phyloP scores from a whole-genome alignment of 2,888 invertebrate species.

The Parascotia fuliginaria region DNA sequence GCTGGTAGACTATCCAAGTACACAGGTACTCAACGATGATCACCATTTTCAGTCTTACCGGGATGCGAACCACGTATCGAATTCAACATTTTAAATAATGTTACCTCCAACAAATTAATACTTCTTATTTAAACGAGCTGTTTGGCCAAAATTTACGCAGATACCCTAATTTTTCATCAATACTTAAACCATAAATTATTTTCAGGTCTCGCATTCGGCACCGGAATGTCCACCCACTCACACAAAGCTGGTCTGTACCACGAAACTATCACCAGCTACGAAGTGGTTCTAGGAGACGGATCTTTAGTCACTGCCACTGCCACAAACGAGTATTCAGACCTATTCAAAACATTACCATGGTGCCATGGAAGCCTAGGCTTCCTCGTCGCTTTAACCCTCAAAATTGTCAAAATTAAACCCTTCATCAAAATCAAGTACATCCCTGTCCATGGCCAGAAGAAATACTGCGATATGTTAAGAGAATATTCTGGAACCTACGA shows the following conservation, averaged over 20 bases:
- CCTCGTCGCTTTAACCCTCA: constrained; percentile 87
- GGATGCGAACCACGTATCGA: no score
- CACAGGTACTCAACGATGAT: no score
- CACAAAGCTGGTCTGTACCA: constrained; percentile 90
- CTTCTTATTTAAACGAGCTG: no score
- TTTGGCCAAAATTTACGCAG: no score
- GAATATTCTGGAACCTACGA: constrained; percentile 86
- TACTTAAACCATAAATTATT: constrained; percentile 13
- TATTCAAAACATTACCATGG: constrained; percentile 88
- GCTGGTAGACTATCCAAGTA: no score
- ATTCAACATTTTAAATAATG: no score
- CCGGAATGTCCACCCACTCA: constrained; percentile 91
- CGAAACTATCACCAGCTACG: constrained; percentile 88
- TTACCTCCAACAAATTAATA: no score
- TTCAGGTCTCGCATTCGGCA: constrained; percentile 87
- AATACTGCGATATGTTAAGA: constrained; percentile 87
- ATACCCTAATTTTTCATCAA: no score
- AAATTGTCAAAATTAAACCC: constrained; percentile 87
- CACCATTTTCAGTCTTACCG: no score
- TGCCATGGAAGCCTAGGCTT: constrained; percentile 89
- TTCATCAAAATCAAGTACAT: constrained; percentile 88
- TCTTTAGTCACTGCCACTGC: constrained; percentile 84
- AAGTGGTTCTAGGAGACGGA: constrained; percentile 88
- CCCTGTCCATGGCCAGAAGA: constrained; percentile 86
- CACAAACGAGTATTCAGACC: constrained; percentile 84